Evolutionary conservation across 2,888 invertebrate genomes (phyloP), one percentile per base, ranked within the genome.

Genomic region (Venusia cambrica): DNA sequence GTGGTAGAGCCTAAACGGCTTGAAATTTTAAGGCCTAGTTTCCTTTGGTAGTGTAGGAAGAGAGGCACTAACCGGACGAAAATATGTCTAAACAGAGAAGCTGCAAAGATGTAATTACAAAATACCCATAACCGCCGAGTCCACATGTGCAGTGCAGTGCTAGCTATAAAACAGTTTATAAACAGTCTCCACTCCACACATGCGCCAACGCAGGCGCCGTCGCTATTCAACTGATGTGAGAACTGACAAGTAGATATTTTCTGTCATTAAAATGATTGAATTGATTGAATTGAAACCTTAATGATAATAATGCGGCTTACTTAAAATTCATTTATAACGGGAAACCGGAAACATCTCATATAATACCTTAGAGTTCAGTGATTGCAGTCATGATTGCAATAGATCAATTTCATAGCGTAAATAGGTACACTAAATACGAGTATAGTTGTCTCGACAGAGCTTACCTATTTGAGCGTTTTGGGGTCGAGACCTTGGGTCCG

Each of bases 261-360:
- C 37, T 38, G 30, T 27, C 43, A 44, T 57, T 45, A 51, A 45
- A 49, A 44, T 14, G 20, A n/a, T n/a, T n/a, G n/a, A n/a, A n/a
- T n/a, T n/a, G n/a, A n/a, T n/a, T n/a, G n/a, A n/a, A n/a, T n/a
- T n/a, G n/a, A n/a, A n/a, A n/a, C n/a, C n/a, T n/a, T n/a, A n/a
- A n/a, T n/a, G n/a, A n/a, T n/a, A n/a, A n/a, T n/a, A n/a, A n/a
- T n/a, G n/a, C n/a, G n/a, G n/a, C n/a, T n/a, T n/a, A n/a, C 5
- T 1, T 16, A 3, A 13, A 30, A 29, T 29, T 21, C 15, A n/a
- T 34, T 49, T 44, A 38, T 44, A 45, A 36, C 37, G 12, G 33
- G 45, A 33, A 29, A 45, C 33, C 36, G 45, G 38, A 42, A 49
- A 43, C 25, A n/a, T 38, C 48, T 29, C 15, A 41, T 52, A 15